Evolutionary conservation across 1,140 invertebrate species (phyloP).

Genomic region (Cyphomyrmex costatus): DNA sequence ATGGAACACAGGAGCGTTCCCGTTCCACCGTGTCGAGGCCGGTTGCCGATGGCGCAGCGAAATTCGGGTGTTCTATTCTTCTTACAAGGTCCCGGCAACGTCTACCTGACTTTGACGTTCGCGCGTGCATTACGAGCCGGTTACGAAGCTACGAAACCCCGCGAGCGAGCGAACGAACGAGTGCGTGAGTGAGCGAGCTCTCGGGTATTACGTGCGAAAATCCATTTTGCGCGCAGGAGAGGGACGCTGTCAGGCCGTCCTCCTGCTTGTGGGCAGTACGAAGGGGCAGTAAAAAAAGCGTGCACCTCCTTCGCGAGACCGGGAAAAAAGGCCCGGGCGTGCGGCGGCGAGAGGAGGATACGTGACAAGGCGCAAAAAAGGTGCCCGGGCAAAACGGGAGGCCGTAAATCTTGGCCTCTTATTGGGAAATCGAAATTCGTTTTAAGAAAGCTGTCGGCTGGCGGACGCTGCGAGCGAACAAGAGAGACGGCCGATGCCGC

Average conservation of each 20-base stretch:
- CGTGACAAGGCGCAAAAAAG: slow-evolving; percentile 68
- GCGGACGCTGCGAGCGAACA: background rate
- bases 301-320: slow-evolving; percentile 56
- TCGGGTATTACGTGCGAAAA: slow-evolving; percentile 72
- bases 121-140: slow-evolving; percentile 68
- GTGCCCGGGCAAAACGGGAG: slow-evolving; percentile 42
- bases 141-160: slow-evolving; percentile 39
- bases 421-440: slow-evolving; percentile 76
- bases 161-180: background rate
- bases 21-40: background rate
- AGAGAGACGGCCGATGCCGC: slow-evolving; percentile 55
- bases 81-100: slow-evolving; percentile 48
- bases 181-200: slow-evolving; percentile 44
- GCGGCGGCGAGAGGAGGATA: slow-evolving; percentile 4
- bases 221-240: slow-evolving; percentile 73
- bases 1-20: background rate
- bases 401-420: slow-evolving; percentile 73
- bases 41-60: slow-evolving; percentile 34
- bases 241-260: slow-evolving; percentile 72
- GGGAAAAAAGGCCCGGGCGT: background rate
- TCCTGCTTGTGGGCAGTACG: slow-evolving; percentile 66
- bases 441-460: slow-evolving; percentile 61
- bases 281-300: slow-evolving; percentile 73
- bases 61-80: slow-evolving; percentile 71
- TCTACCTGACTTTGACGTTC: slow-evolving; percentile 75